Evolutionary conservation across 23 tunicate genomes (phyloP), one percentile per base, ranked within the genome.

Genomic region (Halocynthia roretzi): DNA sequence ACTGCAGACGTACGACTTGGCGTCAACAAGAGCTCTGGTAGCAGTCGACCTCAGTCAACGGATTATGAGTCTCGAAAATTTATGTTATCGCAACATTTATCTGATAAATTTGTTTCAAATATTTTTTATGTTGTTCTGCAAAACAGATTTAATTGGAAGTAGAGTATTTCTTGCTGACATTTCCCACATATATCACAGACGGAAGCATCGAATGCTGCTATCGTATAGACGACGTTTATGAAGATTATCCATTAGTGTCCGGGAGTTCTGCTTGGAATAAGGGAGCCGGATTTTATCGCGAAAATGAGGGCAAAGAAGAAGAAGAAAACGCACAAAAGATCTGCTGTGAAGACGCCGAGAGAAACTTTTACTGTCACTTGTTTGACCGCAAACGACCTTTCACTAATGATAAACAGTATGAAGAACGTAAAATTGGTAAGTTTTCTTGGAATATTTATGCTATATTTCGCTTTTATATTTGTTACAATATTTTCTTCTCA

Each of bases 171-270:
- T 31, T 31, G 44, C 44, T 31, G 44, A 31, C 44, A 31, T 31
- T 31, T 31, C 4, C 44, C 44, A 31, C 1, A 31, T 31, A 5
- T 5, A 62, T 79, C 17, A 21, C 62, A 88, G 91, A 89, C 19
- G 97, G 87, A 20, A 44, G 44, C 6, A 80, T 85, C 76, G 97
- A 91, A 14, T 91, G 97, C 68, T 91, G 97, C 62, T 91, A 85
- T 71, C 20, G 62, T 19, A 72, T 22, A 17, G 57, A 15, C 23
- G 55, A 49, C 6, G 17, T 11, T 9, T 54, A 21, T 56, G 19
- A 20, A 8, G 78, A 52, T n/a, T 61, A 80, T 56, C 84, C 97
- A 5, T 20, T 91, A 50, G 71, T 91, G 7, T n/a, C 77, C 8
- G 87, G 97, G 7, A 18, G 66, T 8, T 76, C 77, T 54, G 91